Percentiles rank a stretch among this genome's conserved stretches.
Conservation (phyloP, 2,113 vertebrate genomes). For the Patagioenas fasciata region DNA sequence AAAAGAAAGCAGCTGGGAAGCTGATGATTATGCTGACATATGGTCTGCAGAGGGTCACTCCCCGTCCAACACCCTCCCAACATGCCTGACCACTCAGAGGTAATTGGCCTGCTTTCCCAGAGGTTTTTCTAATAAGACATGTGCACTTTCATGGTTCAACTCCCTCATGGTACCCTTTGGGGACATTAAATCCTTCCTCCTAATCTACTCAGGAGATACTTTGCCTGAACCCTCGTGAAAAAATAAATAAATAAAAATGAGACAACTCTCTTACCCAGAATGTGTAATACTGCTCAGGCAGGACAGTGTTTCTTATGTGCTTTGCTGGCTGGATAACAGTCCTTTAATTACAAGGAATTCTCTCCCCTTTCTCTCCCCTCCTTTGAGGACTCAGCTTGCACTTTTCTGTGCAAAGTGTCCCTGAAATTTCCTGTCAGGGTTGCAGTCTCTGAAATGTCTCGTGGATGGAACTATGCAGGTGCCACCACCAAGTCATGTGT, state of each 20-base stretch:
- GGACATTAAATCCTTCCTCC: background rate
- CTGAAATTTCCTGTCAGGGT: background rate
- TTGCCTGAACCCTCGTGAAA: background rate
- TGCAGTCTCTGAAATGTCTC: background rate
- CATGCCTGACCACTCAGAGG: background rate
- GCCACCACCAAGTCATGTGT: background rate
- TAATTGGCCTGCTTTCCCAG: background rate
- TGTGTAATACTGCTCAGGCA: background rate
- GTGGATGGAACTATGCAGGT: background rate
- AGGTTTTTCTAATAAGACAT: background rate
- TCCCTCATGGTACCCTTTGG: background rate
- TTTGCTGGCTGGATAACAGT: background rate
- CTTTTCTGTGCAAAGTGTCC: background rate
- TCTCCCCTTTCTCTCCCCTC: background rate
- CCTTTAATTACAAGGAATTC: background rate
- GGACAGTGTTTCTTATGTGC: background rate
- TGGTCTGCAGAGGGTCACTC: background rate
- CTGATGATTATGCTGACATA: background rate
- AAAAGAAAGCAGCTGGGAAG: background rate
- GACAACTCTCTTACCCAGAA: background rate
- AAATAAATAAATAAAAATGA: background rate
- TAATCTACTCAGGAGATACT: background rate
- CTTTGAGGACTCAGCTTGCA: background rate
- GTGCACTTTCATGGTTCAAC: background rate
- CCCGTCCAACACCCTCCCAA: accelerated